phyloP scores from a whole-genome alignment of 2,113 vertebrate species.

The Anguilla rostrata region DNA sequence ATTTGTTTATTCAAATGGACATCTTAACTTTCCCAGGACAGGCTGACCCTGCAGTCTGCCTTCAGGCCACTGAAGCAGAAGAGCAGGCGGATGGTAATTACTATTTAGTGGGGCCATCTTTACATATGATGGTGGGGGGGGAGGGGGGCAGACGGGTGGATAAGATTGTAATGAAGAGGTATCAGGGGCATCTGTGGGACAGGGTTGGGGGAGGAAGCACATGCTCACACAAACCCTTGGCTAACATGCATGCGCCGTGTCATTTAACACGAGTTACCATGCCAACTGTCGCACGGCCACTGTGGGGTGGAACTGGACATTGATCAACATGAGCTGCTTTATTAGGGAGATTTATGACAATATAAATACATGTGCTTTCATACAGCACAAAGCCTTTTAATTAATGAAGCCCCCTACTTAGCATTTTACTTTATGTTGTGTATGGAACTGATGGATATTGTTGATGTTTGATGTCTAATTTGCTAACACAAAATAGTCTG shows the following conservation, averaged over 20 bases:
- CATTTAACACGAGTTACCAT: not conserved
- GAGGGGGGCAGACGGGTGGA: slow-evolving; percentile 1
- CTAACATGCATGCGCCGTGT: slow-evolving; percentile 9
- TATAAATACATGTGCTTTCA: not conserved
- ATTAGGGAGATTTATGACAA: not conserved
- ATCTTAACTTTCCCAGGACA: slow-evolving; percentile 58
- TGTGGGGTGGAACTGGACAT: not conserved
- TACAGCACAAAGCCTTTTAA: not conserved
- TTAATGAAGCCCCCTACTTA: not conserved
- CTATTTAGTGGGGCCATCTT: slow-evolving; percentile 45
- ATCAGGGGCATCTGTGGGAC: not conserved
- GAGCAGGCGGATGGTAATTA: slow-evolving; percentile 30
- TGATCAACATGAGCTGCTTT: not conserved
- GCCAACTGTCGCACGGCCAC: not conserved
- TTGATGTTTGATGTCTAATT: not conserved
- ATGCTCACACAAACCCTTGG: not conserved
- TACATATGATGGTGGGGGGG: slow-evolving; percentile 20
- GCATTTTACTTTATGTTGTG: not conserved
- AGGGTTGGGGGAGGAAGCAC: not conserved
- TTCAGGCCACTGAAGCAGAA: slow-evolving; percentile 24
- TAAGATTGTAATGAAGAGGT: slow-evolving; percentile 7
- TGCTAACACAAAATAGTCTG: not conserved
- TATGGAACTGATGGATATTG: not conserved
- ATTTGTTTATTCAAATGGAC: slow-evolving; percentile 57
- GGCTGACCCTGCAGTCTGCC: slow-evolving; percentile 53